Base-by-base conservation (phyloP, 2,797 vertebrate genomes). In the Delichon dasypus region DNA sequence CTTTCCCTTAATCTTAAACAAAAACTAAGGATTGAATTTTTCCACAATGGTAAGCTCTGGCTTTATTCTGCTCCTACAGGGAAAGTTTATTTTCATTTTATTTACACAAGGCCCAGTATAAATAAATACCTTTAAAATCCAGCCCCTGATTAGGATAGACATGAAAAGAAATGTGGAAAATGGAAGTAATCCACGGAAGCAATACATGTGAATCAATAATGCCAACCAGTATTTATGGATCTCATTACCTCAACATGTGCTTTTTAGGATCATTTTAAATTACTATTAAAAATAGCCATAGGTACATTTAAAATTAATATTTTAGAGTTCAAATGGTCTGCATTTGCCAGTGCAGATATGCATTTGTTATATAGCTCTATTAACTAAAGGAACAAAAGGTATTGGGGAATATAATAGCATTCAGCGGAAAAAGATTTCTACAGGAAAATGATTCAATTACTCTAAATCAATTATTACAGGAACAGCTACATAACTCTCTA, bases 251-350 rank as follows among this genome's bases (percentile, higher is more conserved):
- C 93, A 95, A 94, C 73, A 68, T 84, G 81, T 94, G 91, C 90
- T 90, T 97, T 93, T 96, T 90, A 93, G 93, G 92, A 92, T 95
- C 81, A 90, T 90, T 95, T 96, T 72, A 96, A 96, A 94, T 94
- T 90, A 94, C 83, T 95, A 95, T 95, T 96, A 96, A 96, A 97
- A 96, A 95, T 95, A 95, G 94, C 74, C 90, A 95, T 89, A 95
- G 80, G 77, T 96, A 91, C 84, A 95, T 91, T 92, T 79, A 94
- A 96, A 96, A 97, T 97, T 96, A 97, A 96, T 96, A 97, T 95
- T 95, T 96, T 81, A 95, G 88, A 94, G 95, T 95, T 97, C 90
- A 97, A 94, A 81, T 77, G 93, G 88, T 76, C 94, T 85, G 57
- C 88, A 85, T 95, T 95, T 94, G 70, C 88, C 85, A 88, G 48